Conservation (phyloP, 1,140 invertebrate species). For the Drosophila sp. region DNA sequence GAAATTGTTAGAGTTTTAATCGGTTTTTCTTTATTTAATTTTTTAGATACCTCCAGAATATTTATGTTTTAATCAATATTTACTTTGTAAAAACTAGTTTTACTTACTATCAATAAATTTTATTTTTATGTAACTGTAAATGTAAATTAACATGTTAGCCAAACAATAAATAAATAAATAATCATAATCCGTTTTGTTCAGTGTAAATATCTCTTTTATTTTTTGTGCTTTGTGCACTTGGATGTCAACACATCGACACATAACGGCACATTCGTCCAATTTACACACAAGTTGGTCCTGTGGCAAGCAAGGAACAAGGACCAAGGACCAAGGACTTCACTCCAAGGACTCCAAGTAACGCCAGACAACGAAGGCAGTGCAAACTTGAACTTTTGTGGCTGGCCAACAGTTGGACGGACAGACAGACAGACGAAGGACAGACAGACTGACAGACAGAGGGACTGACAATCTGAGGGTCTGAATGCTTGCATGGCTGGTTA, state of each 20-base stretch:
- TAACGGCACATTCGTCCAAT: conserved; percentile 80
- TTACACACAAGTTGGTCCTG: conserved; percentile 67
- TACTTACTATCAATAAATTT: too few relatives aligned
- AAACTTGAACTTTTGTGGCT: conserved; percentile 80
- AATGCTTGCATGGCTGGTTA: conserved; percentile 13
- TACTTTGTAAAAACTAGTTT: too few relatives aligned
- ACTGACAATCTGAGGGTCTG: not conserved
- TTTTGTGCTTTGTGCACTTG: conserved; percentile 63
- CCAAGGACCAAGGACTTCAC: conserved; percentile 61
- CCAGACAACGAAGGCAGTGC: conserved; percentile 47
- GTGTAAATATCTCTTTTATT: not conserved
- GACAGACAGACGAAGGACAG: conserved; percentile 29
- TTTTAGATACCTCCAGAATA: too few relatives aligned
- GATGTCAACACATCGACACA: conserved; percentile 81
- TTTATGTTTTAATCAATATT: too few relatives aligned
- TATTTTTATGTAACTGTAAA: too few relatives aligned
- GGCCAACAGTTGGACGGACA: conserved; percentile 52
- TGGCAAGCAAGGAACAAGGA: conserved; percentile 27
- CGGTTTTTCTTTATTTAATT: too few relatives aligned
- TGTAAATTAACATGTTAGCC: too few relatives aligned
- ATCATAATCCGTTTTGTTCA: too few relatives aligned
- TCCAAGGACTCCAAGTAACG: conserved; percentile 44
- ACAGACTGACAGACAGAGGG: conserved; percentile 23
- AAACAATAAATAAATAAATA: too few relatives aligned
- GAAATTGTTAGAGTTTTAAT: too few relatives aligned